A percentile compares a stretch with the other conserved stretches of the same genome.
phyloP scores from a whole-genome alignment of 2,797 vertebrate genomes.

The Columba guinea region DNA sequence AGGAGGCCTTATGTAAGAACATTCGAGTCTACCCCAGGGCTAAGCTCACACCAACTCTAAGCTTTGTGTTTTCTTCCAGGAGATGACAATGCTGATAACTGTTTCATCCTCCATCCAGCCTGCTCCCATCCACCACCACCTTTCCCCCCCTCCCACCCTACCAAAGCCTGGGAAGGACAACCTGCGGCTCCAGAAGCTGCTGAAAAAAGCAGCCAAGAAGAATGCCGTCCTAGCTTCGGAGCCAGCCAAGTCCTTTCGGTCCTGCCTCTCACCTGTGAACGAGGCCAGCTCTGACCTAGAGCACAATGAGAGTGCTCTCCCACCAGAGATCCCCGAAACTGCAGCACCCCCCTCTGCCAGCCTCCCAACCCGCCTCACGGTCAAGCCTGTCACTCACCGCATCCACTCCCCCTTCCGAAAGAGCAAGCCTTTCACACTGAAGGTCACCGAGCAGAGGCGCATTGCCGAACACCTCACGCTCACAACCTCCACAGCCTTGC shows the following conservation, averaged over 20 bases:
- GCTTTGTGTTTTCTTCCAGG: constrained; percentile 62
- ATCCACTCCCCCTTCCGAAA: constrained; percentile 75
- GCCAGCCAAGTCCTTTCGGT: constrained; percentile 82
- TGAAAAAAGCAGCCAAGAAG: constrained; percentile 87
- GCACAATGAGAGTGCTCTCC: background rate
- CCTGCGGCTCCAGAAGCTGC: constrained; percentile 85
- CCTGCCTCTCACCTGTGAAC: constrained; percentile 90
- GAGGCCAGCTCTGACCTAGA: constrained; percentile 91
- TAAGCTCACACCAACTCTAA: background rate
- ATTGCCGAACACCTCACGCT: constrained; percentile 64
- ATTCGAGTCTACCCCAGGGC: background rate
- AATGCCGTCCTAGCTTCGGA: constrained; percentile 65
- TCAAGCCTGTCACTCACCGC: constrained; percentile 54
- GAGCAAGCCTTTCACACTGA: constrained; percentile 60
- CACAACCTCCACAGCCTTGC: background rate
- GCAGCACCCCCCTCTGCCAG: background rate
- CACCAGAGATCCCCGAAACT: background rate
- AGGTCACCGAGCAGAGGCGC: constrained; percentile 64
- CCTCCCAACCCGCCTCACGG: constrained; percentile 66
- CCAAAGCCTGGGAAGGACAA: constrained; percentile 94
- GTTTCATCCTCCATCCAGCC: constrained; percentile 67
- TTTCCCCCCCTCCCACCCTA: constrained; percentile 85
- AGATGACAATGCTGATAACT: constrained; percentile 84
- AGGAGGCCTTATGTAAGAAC: background rate
- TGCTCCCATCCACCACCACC: constrained; percentile 64